Percentiles rank a stretch among this genome's conserved stretches.
Evolutionary conservation across 1,140 invertebrate genomes (phyloP).

Genomic region (Tetranychus cinnabarinus): DNA sequence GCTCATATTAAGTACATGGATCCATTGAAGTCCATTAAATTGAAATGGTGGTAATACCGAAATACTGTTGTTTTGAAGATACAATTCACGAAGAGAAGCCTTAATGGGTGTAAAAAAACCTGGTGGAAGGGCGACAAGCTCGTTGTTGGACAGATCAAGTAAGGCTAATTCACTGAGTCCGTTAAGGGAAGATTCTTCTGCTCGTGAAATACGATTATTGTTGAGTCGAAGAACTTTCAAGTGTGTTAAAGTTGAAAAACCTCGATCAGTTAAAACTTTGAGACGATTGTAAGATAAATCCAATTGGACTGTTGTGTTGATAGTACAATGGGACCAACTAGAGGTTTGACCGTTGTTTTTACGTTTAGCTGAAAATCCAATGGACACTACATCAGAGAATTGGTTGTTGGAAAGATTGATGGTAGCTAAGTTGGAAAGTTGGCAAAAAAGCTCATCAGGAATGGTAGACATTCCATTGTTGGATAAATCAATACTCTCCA

Average conservation of each 20-base stretch:
- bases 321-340: not conserved
- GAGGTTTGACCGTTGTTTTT: too few species aligned
- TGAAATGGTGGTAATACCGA: constrained; percentile 46
- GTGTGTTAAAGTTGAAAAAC: constrained; percentile 8
- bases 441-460: constrained; percentile 30
- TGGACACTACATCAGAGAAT: constrained; percentile 40
- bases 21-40: constrained; percentile 47
- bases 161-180: constrained; percentile 45
- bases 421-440: constrained; percentile 45
- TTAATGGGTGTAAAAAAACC: constrained; percentile 39
- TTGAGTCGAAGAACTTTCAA: constrained; percentile 39
- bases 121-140: constrained; percentile 44
- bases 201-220: constrained; percentile 53
- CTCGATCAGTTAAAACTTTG: constrained; percentile 30
- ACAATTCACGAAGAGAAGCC: constrained; percentile 61
- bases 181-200: constrained; percentile 45
- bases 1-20: constrained; percentile 60
- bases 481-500: constrained; percentile 27
- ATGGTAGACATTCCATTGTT: constrained; percentile 11
- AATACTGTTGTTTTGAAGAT: constrained; percentile 61
- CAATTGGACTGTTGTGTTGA: constrained; percentile 30
- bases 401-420: constrained; percentile 60
- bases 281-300: constrained; percentile 49
- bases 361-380: constrained; percentile 33
- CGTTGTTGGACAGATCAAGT: constrained; percentile 60